Evolutionary conservation across 2,888 invertebrate genomes (phyloP).

Genomic region (Ormia ochracea): DNA sequence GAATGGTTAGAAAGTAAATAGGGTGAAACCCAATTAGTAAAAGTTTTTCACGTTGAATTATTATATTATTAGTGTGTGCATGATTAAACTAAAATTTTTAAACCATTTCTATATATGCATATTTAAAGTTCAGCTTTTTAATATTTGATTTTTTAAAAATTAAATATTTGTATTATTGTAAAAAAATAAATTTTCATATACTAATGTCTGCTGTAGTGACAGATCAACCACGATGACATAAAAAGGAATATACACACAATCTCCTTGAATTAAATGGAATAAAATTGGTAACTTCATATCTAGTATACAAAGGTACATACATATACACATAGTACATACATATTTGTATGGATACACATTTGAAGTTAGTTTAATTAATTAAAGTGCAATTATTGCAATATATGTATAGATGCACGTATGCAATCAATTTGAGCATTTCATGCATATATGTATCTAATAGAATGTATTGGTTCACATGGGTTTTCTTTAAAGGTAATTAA

Average conservation of each 20-base stretch:
- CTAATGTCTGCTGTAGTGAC: background rate
- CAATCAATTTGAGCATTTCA: too few species aligned
- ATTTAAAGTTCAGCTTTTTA: conserved; percentile 8
- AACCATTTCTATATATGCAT: background rate
- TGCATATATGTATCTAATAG: too few species aligned
- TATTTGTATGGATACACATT: background rate
- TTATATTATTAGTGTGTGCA: conserved; percentile 11
- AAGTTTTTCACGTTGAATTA: background rate
- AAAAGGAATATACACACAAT: conserved; percentile 32
- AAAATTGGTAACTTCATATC: conserved; percentile 31
- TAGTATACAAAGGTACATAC: background rate
- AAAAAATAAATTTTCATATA: background rate
- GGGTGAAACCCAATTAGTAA: conserved; percentile 7
- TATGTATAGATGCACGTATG: too few species aligned
- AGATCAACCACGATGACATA: background rate
- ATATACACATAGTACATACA: background rate
- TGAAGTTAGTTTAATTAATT: too few species aligned
- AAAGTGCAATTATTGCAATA: too few species aligned
- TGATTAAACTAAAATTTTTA: conserved; percentile 21
- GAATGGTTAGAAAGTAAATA: background rate
- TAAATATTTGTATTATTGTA: background rate
- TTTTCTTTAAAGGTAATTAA: conserved; percentile 8
- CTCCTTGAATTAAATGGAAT: background rate
- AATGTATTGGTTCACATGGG: too few species aligned
- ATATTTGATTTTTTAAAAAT: background rate